Base-by-base conservation (phyloP, 2,888 invertebrate species). In the Luperina nickerlii region DNA sequence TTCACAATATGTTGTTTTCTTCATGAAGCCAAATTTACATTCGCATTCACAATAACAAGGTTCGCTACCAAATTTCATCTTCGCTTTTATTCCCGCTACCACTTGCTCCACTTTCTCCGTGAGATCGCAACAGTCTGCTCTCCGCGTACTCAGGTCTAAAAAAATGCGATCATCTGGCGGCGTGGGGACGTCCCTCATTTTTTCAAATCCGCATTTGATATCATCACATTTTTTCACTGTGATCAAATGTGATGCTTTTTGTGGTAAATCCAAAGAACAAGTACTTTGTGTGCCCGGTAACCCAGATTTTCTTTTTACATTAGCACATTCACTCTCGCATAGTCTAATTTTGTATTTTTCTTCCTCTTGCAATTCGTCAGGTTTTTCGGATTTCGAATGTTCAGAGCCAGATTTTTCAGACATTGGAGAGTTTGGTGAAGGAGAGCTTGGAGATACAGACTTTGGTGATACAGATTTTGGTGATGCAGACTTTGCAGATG, bases 1-100 rank as follows among this genome's bases (percentile, higher is more conserved):
- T 24, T 90, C 90, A 80, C 97, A 96, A 85, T 94, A 96, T 63
- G 94, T 96, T 0, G 97, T 96, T 82, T 91, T 95, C 84, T 94
- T 96, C 32, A 89, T 90, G 83, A 95, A 95, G 32, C 94, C 95
- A 91, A 96, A 96, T 62, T 88, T 90, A 86, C 97, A 97, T 83
- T 96, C 94, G 79, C 97, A 97, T 70, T 95, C 90, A 86, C 97
- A 97, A 85, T 90, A 95, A 88, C 97, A 97, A 32, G 94, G 93
- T 70, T 94, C 92, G 20, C 90, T 83, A 8, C 91, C 91, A 51
- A 94, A 86, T 84, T 93, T 91, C 90, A 95, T 90, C 76, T 93
- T 92, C 7, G 94, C 93, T 82, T 86, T 90, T 65, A 95, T 86
- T 54, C 89, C 94, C 18, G 95, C 94, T 9, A 92, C 80, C 0